These are phyloP conservation scores for Enteromius treurensis DNA, from an alignment of 2,797 vertebrate genomes.

Conservation along the genomic window DNA sequence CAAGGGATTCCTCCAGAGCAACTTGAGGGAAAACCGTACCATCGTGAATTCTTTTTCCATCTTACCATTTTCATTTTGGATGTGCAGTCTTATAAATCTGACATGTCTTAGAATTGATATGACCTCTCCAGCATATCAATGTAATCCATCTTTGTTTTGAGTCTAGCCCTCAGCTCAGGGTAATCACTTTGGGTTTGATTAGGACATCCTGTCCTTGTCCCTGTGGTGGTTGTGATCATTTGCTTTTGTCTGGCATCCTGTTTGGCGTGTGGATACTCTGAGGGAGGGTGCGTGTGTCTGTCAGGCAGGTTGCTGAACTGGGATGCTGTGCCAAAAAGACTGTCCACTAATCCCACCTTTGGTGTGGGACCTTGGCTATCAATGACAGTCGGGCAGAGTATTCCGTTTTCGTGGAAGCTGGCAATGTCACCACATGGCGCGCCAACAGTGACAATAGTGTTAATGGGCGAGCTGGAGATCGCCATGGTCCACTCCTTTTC, in stretches of 20 bases:
- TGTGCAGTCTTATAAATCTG: conserved; percentile 46
- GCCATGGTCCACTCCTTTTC: conserved; percentile 92
- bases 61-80: conserved; percentile 56
- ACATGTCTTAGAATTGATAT: conserved; percentile 89
- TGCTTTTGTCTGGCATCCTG: conserved; percentile 89
- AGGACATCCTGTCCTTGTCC: conserved; percentile 79
- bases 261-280: conserved; percentile 86
- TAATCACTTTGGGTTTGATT: conserved; percentile 88
- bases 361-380: conserved; percentile 84
- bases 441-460: conserved; percentile 86
- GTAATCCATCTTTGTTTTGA: conserved; percentile 98
- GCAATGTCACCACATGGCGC: conserved; percentile 70
- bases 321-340: conserved; percentile 89
- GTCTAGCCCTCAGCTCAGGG: conserved; percentile 92
- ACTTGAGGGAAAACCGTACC: conserved; percentile 72
- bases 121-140: conserved; percentile 98
- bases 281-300: conserved; percentile 80
- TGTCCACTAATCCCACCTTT: conserved; percentile 88
- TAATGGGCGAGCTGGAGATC: conserved; percentile 88
- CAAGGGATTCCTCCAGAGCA: conserved; percentile 81
- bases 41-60: conserved; percentile 49
- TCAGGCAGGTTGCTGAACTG: conserved; percentile 91
- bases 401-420: conserved; percentile 83
- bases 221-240: conserved; percentile 86
- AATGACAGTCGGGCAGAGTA: conserved; percentile 88